Conservation (phyloP, 2,888 invertebrate genomes). For the Trachelus tabidus region DNA sequence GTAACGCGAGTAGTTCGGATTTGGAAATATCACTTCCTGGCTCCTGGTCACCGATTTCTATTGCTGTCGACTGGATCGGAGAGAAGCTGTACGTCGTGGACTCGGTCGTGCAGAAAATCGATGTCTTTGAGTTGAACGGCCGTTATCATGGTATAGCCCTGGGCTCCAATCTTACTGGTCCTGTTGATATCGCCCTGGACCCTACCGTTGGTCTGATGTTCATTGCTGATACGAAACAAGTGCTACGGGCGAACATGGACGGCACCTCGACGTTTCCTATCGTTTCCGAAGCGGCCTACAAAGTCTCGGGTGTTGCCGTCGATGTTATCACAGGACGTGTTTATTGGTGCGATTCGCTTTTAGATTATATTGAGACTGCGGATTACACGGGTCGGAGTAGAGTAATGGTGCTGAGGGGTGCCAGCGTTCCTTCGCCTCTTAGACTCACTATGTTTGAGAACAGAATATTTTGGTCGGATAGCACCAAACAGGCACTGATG, state of each 20-base stretch:
- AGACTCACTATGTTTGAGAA: constrained; percentile 87
- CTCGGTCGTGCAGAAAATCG: constrained; percentile 91
- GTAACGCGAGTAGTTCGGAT: constrained; percentile 58
- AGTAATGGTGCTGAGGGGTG: constrained; percentile 83
- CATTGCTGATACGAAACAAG: constrained; percentile 86
- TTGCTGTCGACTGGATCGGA: constrained; percentile 97
- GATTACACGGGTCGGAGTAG: constrained; percentile 91
- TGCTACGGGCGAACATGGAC: constrained; percentile 93
- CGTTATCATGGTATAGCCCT: constrained; percentile 91
- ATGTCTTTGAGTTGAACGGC: constrained; percentile 90
- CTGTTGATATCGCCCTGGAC: constrained; percentile 92
- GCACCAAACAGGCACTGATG: constrained; percentile 89
- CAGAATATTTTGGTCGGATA: constrained; percentile 91
- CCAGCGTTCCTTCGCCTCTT: constrained; percentile 87
- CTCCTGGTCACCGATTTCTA: constrained; percentile 88
- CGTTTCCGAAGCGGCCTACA: constrained; percentile 92
- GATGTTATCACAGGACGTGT: constrained; percentile 91
- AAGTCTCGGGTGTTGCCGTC: constrained; percentile 91
- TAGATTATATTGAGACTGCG: constrained; percentile 96
- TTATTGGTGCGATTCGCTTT: constrained; percentile 95
- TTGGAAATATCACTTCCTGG: constrained; percentile 81
- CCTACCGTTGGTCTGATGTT: constrained; percentile 91
- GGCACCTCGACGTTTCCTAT: constrained; percentile 86
- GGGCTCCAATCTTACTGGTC: constrained; percentile 90
- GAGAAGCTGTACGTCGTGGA: constrained; percentile 96